Evolutionary conservation across 1,140 invertebrate species (phyloP).

Genomic region (Ctenoplectra terminalis): DNA sequence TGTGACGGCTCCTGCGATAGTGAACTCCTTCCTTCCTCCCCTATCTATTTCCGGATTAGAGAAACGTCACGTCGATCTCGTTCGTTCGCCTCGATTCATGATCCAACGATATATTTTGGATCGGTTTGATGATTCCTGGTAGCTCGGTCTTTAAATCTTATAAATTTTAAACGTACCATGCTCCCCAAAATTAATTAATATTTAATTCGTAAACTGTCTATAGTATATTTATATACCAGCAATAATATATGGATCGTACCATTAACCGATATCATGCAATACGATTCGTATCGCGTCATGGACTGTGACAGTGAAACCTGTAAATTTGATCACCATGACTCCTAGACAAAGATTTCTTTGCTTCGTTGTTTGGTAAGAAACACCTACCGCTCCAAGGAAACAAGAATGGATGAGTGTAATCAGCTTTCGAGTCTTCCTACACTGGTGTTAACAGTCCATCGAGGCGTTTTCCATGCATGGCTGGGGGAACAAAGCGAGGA

Average conservation of each 20-base stretch:
- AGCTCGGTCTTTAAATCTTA: neutral
- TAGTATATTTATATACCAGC: too few species aligned
- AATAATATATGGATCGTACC: slow-evolving; percentile 1
- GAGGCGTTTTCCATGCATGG: neutral
- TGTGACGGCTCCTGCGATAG: neutral
- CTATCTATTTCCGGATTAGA: slow-evolving; percentile 24
- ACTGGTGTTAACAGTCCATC: neutral
- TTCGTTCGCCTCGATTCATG: slow-evolving; percentile 13
- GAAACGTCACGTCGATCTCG: slow-evolving; percentile 17
- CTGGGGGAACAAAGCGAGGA: neutral
- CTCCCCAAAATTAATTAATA: too few species aligned
- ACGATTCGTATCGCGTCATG: neutral
- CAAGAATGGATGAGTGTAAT: neutral
- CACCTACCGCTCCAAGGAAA: neutral
- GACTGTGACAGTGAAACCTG: too few species aligned
- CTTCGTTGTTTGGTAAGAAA: neutral
- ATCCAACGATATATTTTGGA: neutral
- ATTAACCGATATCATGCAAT: neutral
- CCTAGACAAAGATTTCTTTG: neutral
- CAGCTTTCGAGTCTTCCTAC: neutral
- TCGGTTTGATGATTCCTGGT: neutral
- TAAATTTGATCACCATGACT: neutral
- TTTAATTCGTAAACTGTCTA: too few species aligned
- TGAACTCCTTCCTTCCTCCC: slow-evolving; percentile 1
- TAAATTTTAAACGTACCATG: too few species aligned